These are phyloP conservation scores for Gallinago media DNA, from an alignment of 2,113 vertebrate species.

Conservation along the genomic window DNA sequence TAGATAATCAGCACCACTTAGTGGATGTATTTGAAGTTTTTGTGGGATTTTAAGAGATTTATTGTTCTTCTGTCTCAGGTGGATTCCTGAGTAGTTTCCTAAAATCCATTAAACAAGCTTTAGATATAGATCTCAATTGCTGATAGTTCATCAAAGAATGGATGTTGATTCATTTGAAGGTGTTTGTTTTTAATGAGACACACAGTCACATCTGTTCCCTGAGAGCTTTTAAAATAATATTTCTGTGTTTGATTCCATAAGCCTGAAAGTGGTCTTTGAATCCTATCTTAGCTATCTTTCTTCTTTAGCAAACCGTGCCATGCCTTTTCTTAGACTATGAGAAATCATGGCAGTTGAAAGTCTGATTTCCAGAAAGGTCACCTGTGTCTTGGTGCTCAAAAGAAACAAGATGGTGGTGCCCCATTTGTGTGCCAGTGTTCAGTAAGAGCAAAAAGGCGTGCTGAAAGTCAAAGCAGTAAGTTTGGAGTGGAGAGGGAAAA, in stretches of 20 bases:
- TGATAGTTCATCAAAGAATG: background rate
- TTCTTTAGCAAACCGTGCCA: background rate
- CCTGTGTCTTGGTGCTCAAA: background rate
- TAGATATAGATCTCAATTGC: background rate
- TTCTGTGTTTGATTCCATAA: background rate
- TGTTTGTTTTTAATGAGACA: background rate
- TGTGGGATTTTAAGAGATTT: slow-evolving; percentile 9
- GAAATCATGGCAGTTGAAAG: background rate
- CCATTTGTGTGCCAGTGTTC: background rate
- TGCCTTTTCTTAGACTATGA: background rate
- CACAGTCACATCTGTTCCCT: background rate
- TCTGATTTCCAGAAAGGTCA: background rate
- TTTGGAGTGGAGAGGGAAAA: background rate
- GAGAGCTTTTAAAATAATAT: background rate
- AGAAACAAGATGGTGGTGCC: background rate
- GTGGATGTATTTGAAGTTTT: background rate
- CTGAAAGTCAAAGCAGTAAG: background rate
- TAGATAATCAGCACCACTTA: background rate
- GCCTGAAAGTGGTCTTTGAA: background rate
- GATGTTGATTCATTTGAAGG: background rate
- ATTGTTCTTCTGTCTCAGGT: background rate
- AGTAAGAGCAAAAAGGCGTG: background rate
- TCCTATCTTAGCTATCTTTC: background rate
- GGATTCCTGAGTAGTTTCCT: background rate
- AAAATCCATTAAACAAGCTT: background rate